Percentiles rank a stretch among this genome's conserved stretches.
These are phyloP conservation scores for Calyptommatus sinebrachiatus DNA, from an alignment of 2,113 vertebrate species.

Conservation along the genomic window DNA sequence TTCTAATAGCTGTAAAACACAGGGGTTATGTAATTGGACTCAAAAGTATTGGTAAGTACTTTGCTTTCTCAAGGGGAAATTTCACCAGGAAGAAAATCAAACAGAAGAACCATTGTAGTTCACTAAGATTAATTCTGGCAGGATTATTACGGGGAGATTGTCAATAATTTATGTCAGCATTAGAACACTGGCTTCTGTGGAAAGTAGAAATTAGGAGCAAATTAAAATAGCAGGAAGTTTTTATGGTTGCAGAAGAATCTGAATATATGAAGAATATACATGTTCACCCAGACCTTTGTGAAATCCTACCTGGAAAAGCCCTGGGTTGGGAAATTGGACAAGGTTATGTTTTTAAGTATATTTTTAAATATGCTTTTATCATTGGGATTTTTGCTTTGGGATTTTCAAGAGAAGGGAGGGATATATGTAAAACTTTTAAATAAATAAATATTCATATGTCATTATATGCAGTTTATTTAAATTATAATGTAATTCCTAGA, in stretches of 20 bases:
- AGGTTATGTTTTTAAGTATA: too few relatives aligned
- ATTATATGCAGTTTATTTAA: too few relatives aligned
- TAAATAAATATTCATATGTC: too few relatives aligned
- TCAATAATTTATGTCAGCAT: constrained; percentile 1
- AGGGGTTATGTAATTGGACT: neutral
- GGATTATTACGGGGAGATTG: neutral
- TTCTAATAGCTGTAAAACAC: neutral
- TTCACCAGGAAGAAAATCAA: neutral
- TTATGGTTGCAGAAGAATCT: neutral
- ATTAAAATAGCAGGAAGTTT: neutral
- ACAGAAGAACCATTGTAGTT: neutral
- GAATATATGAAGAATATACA: neutral
- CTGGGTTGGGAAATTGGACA: too few relatives aligned
- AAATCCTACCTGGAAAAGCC: too few relatives aligned
- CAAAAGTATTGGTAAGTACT: neutral
- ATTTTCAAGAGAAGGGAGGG: too few relatives aligned
- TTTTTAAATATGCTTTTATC: too few relatives aligned
- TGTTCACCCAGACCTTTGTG: too few relatives aligned
- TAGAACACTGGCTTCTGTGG: neutral
- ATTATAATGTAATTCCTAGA: too few relatives aligned
- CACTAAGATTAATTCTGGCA: constrained; percentile 9
- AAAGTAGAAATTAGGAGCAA: constrained; percentile 23
- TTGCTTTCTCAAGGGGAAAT: neutral
- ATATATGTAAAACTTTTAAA: too few relatives aligned
- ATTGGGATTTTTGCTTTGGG: too few relatives aligned